Evolutionary conservation across 1,140 invertebrate genomes (phyloP), one percentile per base, ranked within the genome.

Genomic region (Calliopsis andreniformis): DNA sequence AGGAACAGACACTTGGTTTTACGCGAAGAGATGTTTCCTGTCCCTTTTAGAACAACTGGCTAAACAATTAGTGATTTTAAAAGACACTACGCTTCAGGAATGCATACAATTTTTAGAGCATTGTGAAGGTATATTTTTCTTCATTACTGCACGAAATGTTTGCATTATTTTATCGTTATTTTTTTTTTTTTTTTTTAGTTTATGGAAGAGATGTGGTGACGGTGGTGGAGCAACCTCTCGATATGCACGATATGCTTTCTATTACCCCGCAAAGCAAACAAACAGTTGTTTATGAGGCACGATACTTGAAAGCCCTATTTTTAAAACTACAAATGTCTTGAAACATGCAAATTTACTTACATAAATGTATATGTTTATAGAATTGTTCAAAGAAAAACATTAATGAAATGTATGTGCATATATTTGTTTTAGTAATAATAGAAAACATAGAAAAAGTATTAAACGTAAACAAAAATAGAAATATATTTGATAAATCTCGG

Each of bases 1-100:
- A 1, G 97, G 98, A 1, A 97, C 97, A 7, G 98, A 99, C 87
- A 99, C 98, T 0, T 99, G 98, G 98, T 98, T 97, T 92, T 99
- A 99, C 90, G 96, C 97, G 1, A 99, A 99, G 91, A 92, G 98
- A 78, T 99, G 98, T 91, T 97, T 99, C 87, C 91, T 99, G 6
- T 98, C 98, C 0, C 94, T 99, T 70, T 95, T 99, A 49, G 98
- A 99, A 92, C 98, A 98, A 90, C 93, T 98, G 73, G 94, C 97
- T 0, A 98, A 98, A 87, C 97, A 99, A 88, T 95, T 98, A 87
- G 96, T 99, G 51, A 95, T 97, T 53, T 94, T 98, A 23, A 95
- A 96, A 88, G 98, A 98, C 92, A 94, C 95, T 5, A 96, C 98
- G 47, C 93, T 98, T 62, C 95, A 97, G 84, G 98, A 99, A 86